These are phyloP conservation scores for Sphaerophoria rueppellii DNA, from an alignment of 2,888 invertebrate species.

Conservation along the genomic window DNA sequence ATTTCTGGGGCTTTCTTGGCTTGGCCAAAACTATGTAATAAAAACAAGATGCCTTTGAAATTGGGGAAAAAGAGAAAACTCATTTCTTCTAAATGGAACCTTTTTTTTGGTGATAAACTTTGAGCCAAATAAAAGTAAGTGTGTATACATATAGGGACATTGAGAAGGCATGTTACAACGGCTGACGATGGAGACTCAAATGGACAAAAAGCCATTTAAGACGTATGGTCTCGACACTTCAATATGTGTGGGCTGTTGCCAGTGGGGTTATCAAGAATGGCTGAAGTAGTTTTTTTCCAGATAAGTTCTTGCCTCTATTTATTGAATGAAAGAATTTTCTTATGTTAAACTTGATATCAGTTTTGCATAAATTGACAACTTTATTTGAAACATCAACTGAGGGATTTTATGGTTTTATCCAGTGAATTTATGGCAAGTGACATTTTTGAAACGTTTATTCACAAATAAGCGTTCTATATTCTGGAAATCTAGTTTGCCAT, in stretches of 20 bases:
- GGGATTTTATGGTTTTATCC: neutral
- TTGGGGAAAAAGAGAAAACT: constrained; percentile 31
- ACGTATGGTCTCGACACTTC: constrained; percentile 34
- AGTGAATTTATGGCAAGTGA: neutral
- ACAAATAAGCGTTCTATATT: too few species aligned
- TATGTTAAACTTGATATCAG: constrained; percentile 2
- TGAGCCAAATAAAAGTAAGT: constrained; percentile 48
- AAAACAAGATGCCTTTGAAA: constrained; percentile 62
- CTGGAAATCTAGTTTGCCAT: neutral
- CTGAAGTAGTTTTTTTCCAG: constrained; percentile 47
- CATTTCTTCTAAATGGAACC: constrained; percentile 46
- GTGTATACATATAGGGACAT: constrained; percentile 49
- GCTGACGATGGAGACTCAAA: neutral
- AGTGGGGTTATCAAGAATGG: constrained; percentile 53
- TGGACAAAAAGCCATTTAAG: constrained; percentile 3
- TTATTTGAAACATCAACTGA: neutral
- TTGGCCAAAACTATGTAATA: constrained; percentile 34
- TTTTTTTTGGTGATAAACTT: constrained; percentile 51
- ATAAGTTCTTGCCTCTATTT: constrained; percentile 14
- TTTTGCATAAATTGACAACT: constrained; percentile 17
- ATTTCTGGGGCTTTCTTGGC: neutral
- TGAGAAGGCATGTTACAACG: constrained; percentile 32
- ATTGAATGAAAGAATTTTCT: neutral
- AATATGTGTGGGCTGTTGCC: constrained; percentile 42
- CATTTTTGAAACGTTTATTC: neutral